A percentile compares a stretch with the other conserved stretches of the same genome.
Conservation (phyloP, 1,140 invertebrate species). For the Drosophila repleta region DNA sequence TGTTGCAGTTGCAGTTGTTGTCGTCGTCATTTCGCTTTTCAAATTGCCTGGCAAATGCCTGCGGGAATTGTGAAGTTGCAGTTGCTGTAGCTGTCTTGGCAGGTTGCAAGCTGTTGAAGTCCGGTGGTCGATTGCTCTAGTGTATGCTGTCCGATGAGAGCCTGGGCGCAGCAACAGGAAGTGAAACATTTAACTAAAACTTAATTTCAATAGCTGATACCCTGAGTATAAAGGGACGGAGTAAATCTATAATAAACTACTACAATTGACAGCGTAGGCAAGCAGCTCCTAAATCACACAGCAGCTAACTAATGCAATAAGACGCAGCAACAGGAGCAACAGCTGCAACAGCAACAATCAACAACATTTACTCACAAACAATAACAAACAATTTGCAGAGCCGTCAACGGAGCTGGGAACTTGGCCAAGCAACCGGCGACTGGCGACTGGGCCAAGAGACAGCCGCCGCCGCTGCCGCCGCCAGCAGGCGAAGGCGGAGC, state of each 20-base stretch:
- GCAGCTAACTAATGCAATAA: constrained; percentile 31
- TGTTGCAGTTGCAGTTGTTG: constrained; percentile 43
- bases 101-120: constrained; percentile 43
- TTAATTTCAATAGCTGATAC: not conserved
- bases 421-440: constrained; percentile 19
- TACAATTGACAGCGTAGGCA: not conserved
- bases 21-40: constrained; percentile 78
- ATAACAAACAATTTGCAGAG: constrained; percentile 36
- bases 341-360: constrained; percentile 15
- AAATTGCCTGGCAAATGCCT: constrained; percentile 72
- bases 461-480: too few species aligned
- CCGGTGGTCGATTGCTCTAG: constrained; percentile 42
- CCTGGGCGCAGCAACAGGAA: constrained; percentile 46
- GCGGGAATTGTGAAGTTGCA: constrained; percentile 53
- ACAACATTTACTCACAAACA: constrained; percentile 16
- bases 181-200: constrained; percentile 45
- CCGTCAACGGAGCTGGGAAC: constrained; percentile 10
- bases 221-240: too few species aligned
- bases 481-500: constrained; percentile 1
- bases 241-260: not conserved
- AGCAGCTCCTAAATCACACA: constrained; percentile 33
- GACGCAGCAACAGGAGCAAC: constrained; percentile 40
- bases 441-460: constrained; percentile 34
- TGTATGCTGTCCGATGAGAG: constrained; percentile 18
- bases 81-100: constrained; percentile 32